Conservation (phyloP, 2,888 invertebrate genomes). For the Torymus aiolomorphi region DNA sequence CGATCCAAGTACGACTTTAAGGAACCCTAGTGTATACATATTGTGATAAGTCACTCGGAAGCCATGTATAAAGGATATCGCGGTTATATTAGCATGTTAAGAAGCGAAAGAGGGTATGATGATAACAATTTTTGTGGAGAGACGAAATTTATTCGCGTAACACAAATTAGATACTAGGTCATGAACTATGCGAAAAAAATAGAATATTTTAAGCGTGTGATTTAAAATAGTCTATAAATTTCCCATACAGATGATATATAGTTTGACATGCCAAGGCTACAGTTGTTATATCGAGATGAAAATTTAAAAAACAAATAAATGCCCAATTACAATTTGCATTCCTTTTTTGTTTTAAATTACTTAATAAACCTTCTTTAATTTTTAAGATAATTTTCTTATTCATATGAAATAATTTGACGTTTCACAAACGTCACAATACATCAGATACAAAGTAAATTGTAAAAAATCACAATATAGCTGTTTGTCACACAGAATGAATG, state of each 20-base stretch:
- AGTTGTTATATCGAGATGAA: slow-evolving; percentile 61
- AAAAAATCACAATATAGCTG: slow-evolving; percentile 41
- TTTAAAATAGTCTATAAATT: slow-evolving; percentile 61
- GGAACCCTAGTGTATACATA: slow-evolving; percentile 63
- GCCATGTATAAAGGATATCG: slow-evolving; percentile 67
- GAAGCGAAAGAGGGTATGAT: slow-evolving; percentile 34
- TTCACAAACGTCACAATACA: slow-evolving; percentile 29
- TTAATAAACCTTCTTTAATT: slow-evolving; percentile 41
- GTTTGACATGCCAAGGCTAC: slow-evolving; percentile 63
- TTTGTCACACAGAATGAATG: slow-evolving; percentile 80
- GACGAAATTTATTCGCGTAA: slow-evolving; percentile 53
- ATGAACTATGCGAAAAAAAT: slow-evolving; percentile 47
- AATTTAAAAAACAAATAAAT: slow-evolving; percentile 55
- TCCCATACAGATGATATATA: slow-evolving; percentile 62
- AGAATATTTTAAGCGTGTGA: slow-evolving; percentile 62
- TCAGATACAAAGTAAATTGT: slow-evolving; percentile 19
- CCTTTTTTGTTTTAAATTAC: slow-evolving; percentile 46
- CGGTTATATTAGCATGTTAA: slow-evolving; percentile 55
- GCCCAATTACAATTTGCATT: slow-evolving; percentile 52
- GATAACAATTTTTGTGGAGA: slow-evolving; percentile 33
- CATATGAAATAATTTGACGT: slow-evolving; percentile 38
- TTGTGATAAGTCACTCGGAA: slow-evolving; percentile 68
- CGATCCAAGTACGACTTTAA: slow-evolving; percentile 54
- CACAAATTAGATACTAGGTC: slow-evolving; percentile 53
- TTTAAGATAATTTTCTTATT: slow-evolving; percentile 14